Evolutionary conservation across 2,888 invertebrate genomes (phyloP), one percentile per base, ranked within the genome.

Genomic region (Macrostomum cliftonense): DNA sequence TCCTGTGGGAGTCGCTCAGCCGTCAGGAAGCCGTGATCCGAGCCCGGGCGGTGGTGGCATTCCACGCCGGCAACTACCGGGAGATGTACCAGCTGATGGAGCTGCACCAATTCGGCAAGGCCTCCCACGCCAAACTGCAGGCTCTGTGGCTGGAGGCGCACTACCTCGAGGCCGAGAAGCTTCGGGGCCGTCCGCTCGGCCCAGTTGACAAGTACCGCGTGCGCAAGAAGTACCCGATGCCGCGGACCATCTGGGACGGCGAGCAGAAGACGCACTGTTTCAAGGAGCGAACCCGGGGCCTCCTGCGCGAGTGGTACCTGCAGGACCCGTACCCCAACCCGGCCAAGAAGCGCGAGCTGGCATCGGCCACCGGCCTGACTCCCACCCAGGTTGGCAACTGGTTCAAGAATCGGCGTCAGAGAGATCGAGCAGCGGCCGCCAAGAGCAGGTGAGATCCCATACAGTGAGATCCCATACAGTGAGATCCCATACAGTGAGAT

Each of bases 191-290:
- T 59, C 84, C 86, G n/a, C 72, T 88, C 47, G 87, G 88, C 1
- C 87, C 88, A 1, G 88, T 88, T 37, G 88, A 88, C 72, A 88
- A 88, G 68, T 88, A 88, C 72, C 76, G 85, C 37, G 87, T 88
- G 43, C 74, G 88, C 43, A 88, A 88, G 77, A 88, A 88, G 78
- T 87, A 83, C 64, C 88, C 88, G 1, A 71, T 87, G 64, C 87
- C 87, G 42, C 74, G 84, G 46, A 88, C 86, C 43, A 88, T 88
- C 58, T 88, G 87, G 87, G 88, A 88, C 71, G 88, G 88, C 43
- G 88, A 89, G 65, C 87, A 88, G 71, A 89, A 88, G 73, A 88
- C 86, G n/a, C 88, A 89, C 67, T 89, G 88, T 71, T 89, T 88
- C 73, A 89, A 89, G 62, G 75, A 97, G 74, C 75, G 91, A 56